Conservation (phyloP, 2,113 vertebrate species). For the Zeus faber region DNA sequence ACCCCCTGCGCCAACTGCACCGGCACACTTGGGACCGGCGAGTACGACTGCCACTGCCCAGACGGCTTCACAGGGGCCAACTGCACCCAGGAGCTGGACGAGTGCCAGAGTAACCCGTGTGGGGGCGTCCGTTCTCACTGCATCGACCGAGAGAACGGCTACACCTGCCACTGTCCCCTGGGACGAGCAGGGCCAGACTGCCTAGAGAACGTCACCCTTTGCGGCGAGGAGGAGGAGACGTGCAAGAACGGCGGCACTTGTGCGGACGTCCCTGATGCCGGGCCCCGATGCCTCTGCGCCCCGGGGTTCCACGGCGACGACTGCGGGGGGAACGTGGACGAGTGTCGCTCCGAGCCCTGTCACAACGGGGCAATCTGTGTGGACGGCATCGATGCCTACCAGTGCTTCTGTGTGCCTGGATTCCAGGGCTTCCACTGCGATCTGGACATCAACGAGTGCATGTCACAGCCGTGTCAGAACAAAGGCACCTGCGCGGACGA, state of each 20-base stretch:
- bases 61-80: constrained; percentile 45
- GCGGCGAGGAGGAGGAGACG: constrained; percentile 68
- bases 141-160: constrained; percentile 51
- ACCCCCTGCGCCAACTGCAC: constrained; percentile 63
- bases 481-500: constrained; percentile 86
- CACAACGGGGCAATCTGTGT: constrained; percentile 90
- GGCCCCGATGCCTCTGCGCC: constrained; percentile 74
- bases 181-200: constrained; percentile 70
- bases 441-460: constrained; percentile 95
- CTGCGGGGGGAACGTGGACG: constrained; percentile 77
- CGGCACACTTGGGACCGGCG: too few species aligned
- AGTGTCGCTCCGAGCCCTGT: constrained; percentile 83
- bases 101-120: constrained; percentile 78
- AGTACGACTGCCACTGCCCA: too few species aligned
- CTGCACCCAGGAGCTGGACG: constrained; percentile 60
- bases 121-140: constrained; percentile 58
- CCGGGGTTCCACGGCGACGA: constrained; percentile 72
- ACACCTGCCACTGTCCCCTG: constrained; percentile 73
- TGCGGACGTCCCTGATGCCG: constrained; percentile 34
- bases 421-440: constrained; percentile 93
- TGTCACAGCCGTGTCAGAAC: constrained; percentile 86
- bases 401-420: constrained; percentile 95
- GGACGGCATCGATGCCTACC: constrained; percentile 72
- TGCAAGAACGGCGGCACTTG: constrained; percentile 82
- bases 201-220: constrained; percentile 26